Conservation (phyloP, 2,113 vertebrate genomes). For the Pristiophorus japonicus region DNA sequence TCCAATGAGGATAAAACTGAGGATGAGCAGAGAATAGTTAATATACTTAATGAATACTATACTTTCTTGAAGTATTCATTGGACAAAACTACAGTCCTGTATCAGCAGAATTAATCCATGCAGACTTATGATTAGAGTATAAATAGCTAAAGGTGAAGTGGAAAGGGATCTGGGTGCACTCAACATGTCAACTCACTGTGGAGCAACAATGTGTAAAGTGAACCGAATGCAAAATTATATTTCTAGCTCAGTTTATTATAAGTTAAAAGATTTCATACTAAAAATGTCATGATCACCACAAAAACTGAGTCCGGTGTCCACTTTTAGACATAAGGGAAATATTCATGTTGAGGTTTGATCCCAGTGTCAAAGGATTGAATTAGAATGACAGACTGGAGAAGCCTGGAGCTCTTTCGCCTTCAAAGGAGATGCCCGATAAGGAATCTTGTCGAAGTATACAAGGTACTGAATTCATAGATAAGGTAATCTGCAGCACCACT, state of each 20-base stretch:
- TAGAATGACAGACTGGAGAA: not conserved
- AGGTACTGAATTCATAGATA: not conserved
- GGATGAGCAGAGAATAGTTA: not conserved
- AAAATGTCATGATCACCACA: not conserved
- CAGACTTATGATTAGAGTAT: not conserved
- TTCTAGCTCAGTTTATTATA: not conserved
- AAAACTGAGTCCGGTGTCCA: too few species aligned
- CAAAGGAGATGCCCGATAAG: not conserved
- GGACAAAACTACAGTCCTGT: not conserved
- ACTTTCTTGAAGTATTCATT: not conserved
- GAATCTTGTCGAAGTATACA: not conserved
- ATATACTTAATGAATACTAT: not conserved
- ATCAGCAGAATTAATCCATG: not conserved
- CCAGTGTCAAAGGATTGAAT: not conserved
- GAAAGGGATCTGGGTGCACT: not conserved
- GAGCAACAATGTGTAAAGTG: not conserved
- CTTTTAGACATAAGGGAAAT: not conserved
- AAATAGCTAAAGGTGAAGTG: not conserved
- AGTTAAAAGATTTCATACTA: not conserved
- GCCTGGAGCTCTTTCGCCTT: not conserved
- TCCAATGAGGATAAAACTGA: not conserved
- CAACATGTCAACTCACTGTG: not conserved
- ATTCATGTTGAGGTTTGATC: not conserved
- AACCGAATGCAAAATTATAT: not conserved
- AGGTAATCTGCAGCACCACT: not conserved